Base-by-base conservation (phyloP, 35 echinoderm and acorn worm species). In the Anneissia japonica region DNA sequence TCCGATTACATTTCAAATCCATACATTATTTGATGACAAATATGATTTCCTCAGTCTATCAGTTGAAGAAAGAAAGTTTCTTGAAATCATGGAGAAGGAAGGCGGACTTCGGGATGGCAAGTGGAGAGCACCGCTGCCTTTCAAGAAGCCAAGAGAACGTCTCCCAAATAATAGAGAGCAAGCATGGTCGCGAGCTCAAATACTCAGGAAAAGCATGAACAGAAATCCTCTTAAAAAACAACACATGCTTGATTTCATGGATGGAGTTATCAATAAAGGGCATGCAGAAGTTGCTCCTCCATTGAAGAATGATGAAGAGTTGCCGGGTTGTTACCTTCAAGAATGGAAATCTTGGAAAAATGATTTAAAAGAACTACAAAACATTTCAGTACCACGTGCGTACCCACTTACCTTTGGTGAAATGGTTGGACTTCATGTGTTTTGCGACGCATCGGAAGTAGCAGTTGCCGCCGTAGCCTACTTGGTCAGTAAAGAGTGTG, bases 81-180 rank as follows among this genome's bases (percentile, higher is more conserved):
- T 90, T 1, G 37, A 85, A 9, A 33, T 90, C 3, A 90, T 89
- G 88, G 82, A 83, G 4, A 34, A 33, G 36, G 78, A 89, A 73
- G 88, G 38, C 12, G 2, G 37, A 45, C 75, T 81, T 26, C 19
- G 30, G 46, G 7, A 81, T 34, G 36, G 86, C 0, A 79, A 31
- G 51, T 90, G 88, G 88, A 81, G 75, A 29, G 88, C 81, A 16
- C 88, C 88, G 28, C 73, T 84, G 39, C 88, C 88, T 13, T 90
- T 76, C 19, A 41, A 73, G 37, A 26, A 64, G 30, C 7, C 36
- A 21, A 84, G 81, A 46, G 31, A 40, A 23, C 80, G 51, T 43
- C 81, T 90, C 12, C 74, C 82, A 31, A 90, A 85, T 41, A 90
- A 90, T 32, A 73, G 74, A 6, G 89, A 79, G 2, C 73, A 55